A percentile compares a stretch with the other conserved stretches of the same genome.
phyloP scores from a whole-genome alignment of 1,140 invertebrate species.

The Stegodyphus mimosarum region DNA sequence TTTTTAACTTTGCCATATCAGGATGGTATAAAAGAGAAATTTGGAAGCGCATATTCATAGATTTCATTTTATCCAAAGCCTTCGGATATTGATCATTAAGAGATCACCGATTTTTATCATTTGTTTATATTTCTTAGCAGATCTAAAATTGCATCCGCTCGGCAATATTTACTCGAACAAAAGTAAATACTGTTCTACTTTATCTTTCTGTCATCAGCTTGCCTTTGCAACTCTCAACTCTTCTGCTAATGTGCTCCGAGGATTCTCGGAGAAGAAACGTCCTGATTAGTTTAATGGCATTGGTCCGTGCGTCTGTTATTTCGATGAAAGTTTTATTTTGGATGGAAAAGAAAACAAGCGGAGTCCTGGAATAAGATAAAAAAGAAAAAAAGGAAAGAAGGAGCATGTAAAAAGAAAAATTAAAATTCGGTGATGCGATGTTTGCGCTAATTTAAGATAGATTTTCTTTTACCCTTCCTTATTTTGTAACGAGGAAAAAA shows the following conservation, averaged over 20 bases:
- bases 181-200: conserved; percentile 3
- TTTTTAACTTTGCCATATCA: too few species aligned
- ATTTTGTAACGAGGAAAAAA: conserved; percentile 33
- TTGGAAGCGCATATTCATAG: too few species aligned
- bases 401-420: conserved; percentile 21
- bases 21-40: too few species aligned
- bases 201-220: conserved; percentile 46
- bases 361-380: neutral
- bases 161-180: conserved; percentile 29
- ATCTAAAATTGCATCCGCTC: neutral
- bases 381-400: neutral
- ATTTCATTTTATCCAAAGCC: too few species aligned
- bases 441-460: conserved; percentile 49
- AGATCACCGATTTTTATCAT: too few species aligned
- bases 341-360: neutral
- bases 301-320: conserved; percentile 20
- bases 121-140: too few species aligned
- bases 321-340: neutral
- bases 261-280: conserved; percentile 17
- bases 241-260: neutral
- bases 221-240: neutral
- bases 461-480: conserved; percentile 48
- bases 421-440: conserved; percentile 38
- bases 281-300: conserved; percentile 55
- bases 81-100: too few species aligned